A percentile compares a stretch with the other conserved stretches of the same genome.
Evolutionary conservation across 2,888 invertebrate species (phyloP).

Genomic region (Tanypteryx hageni): DNA sequence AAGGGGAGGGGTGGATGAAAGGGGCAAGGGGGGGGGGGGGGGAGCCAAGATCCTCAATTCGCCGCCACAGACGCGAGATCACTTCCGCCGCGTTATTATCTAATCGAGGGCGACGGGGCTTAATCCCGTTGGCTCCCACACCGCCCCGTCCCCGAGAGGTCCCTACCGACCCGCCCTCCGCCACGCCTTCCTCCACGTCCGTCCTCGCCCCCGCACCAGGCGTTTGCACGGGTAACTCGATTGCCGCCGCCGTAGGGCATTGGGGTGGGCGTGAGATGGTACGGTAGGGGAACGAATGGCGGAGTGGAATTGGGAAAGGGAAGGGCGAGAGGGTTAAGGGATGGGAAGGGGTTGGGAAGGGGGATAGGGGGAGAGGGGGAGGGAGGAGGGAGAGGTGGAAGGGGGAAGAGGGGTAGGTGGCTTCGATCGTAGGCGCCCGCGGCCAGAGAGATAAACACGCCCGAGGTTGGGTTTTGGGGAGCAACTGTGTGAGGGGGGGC

Average conservation of each 20-base stretch:
- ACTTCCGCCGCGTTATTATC: background rate
- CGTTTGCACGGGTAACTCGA: slow-evolving; percentile 51
- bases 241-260: background rate
- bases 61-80: background rate
- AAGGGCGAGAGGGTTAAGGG: background rate
- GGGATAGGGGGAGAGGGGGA: slow-evolving; percentile 1
- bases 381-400: background rate
- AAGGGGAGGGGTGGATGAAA: background rate
- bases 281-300: background rate
- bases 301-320: background rate
- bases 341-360: background rate
- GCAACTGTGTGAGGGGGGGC: background rate
- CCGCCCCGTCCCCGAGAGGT: background rate
- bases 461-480: background rate
- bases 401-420: background rate
- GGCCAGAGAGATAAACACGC: background rate
- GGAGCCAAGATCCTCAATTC: background rate
- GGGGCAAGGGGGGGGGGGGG: background rate
- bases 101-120: background rate
- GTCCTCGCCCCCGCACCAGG: slow-evolving; percentile 13
- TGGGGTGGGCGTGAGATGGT: background rate
- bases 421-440: background rate
- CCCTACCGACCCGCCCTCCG: background rate
- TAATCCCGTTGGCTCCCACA: background rate
- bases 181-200: slow-evolving; percentile 2